A percentile compares a stretch with the other conserved stretches of the same genome.
Conservation (phyloP, 2,888 invertebrate genomes). For the Gastrophysa polygoni region DNA sequence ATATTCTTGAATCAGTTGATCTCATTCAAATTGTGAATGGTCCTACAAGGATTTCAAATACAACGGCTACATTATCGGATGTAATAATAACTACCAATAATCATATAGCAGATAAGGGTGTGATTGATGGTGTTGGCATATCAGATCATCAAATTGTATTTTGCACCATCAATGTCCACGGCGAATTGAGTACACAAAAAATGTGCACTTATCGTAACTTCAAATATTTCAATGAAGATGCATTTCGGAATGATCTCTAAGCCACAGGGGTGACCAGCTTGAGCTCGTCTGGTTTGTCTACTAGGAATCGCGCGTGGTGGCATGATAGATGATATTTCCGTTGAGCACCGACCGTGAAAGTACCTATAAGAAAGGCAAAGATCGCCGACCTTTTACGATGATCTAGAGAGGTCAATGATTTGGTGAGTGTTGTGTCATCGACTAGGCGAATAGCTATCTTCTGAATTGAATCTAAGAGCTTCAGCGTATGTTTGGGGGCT, state of each 20-base stretch:
- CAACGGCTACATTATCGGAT: neutral
- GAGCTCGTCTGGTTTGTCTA: too few relatives aligned
- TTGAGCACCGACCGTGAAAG: too few relatives aligned
- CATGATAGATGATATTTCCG: too few relatives aligned
- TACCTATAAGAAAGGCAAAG: too few relatives aligned
- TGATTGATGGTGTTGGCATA: neutral
- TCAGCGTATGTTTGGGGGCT: too few relatives aligned
- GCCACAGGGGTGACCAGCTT: too few relatives aligned
- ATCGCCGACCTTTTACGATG: too few relatives aligned
- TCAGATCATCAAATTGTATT: neutral
- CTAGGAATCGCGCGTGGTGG: too few relatives aligned
- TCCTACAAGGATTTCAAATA: neutral
- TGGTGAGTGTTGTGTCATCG: too few relatives aligned
- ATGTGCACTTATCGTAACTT: neutral
- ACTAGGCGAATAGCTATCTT: too few relatives aligned
- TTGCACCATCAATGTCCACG: neutral
- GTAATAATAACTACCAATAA: neutral
- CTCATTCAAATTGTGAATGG: neutral
- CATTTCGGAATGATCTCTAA: neutral
- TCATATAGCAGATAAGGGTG: neutral
- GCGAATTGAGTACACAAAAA: neutral
- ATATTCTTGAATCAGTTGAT: neutral
- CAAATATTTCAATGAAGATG: constrained; percentile 2
- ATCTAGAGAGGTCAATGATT: too few relatives aligned
- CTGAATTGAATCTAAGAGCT: too few relatives aligned